Evolutionary conservation across 2,113 vertebrate genomes (phyloP), one percentile per base, ranked within the genome.

Genomic region (Vanacampus margaritifer): DNA sequence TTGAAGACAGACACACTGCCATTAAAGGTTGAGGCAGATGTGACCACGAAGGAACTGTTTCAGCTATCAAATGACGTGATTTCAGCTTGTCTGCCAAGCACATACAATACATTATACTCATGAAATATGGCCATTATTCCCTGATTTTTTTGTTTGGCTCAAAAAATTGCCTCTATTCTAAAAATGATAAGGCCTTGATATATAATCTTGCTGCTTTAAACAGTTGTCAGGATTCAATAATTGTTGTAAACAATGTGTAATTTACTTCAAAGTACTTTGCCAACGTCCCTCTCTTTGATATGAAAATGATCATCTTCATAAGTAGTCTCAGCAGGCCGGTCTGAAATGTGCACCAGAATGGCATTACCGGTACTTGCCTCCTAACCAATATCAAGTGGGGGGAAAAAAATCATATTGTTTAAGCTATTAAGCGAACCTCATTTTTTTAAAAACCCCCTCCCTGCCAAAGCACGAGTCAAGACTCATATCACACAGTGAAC

Each of bases 151-250:
- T 90, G 90, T 86, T 80, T 74, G 79, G 82, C 75, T 77, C 87
- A 87, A 74, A 71, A 78, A 74, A 76, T 76, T 37, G 35, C 58
- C 68, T 88, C 75, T 79, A 78, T 86, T 79, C 77, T 58, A 76
- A 76, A 67, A 74, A 72, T 84, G 76, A 78, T 79, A 69, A 77
- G 69, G 75, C 84, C 84, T 82, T 87, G 89, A 83, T 84, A 85
- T 88, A 76, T 78, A 89, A 89, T 89, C 82, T 74, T 9, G 67
- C 58, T 81, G 78, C 78, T 90, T 89, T 86, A 90, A 90, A 91
- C 86, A 89, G 86, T 88, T 89, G 87, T 88, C 86, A 86, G 82
- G 82, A 82, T 84, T 81, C 79, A 90, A 89, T 88, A 89, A 88
- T 89, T 87, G 81, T 75, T 71, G 78, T 89, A 85, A 89, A 88